A percentile compares a stretch with the other conserved stretches of the same genome.
Evolutionary conservation across 2,797 vertebrate species (phyloP).

Genomic region (Euthynnus affinis): DNA sequence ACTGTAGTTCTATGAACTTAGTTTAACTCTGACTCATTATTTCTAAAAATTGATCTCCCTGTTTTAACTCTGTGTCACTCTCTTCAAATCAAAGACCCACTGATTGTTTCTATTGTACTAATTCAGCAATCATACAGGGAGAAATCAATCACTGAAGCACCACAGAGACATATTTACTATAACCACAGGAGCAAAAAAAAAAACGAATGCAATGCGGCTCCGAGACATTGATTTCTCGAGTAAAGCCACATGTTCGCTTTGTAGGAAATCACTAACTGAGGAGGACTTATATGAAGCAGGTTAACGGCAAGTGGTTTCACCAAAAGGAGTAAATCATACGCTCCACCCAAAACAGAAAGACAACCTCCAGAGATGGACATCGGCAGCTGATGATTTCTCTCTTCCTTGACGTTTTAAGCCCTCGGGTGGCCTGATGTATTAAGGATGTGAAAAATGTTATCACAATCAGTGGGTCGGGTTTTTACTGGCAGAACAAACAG

Average conservation of each 20-base stretch:
- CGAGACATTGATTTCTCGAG: not conserved
- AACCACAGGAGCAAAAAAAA: conserved; percentile 3
- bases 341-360: not conserved
- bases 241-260: not conserved
- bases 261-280: not conserved
- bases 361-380: not conserved
- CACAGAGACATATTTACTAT: not conserved
- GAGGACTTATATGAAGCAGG: not conserved
- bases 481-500: conserved; percentile 21
- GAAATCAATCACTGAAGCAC: not conserved
- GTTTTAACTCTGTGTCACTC: not conserved
- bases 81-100: too few relatives aligned
- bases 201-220: conserved; percentile 11
- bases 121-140: not conserved
- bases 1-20: not conserved
- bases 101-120: not conserved
- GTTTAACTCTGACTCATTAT: not conserved
- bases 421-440: not conserved
- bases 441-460: conserved; percentile 32
- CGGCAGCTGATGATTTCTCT: not conserved
- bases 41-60: not conserved
- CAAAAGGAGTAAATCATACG: not conserved
- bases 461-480: conserved; percentile 17
- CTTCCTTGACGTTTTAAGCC: not conserved
- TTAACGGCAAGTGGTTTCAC: not conserved